Base-by-base conservation (phyloP, 2,113 vertebrate genomes). In the Zapornia atra region DNA sequence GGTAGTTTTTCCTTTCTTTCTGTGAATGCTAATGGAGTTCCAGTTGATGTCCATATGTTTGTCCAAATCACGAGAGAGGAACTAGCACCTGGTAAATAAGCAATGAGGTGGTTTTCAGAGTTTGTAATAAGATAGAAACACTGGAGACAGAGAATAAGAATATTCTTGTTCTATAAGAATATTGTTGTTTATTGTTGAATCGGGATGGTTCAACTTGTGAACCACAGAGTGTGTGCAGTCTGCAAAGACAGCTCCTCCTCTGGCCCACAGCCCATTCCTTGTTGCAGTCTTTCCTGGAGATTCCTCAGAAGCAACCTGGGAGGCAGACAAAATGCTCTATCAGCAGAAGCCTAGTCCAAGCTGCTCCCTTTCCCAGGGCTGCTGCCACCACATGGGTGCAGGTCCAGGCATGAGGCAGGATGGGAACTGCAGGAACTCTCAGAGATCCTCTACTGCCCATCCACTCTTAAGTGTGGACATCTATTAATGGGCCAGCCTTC, bases 281-380 rank as follows among this genome's bases (percentile, higher is more conserved):
- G 29, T 12, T 15, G 8, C 18, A 53, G 1, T 12, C 12, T 48
- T 79, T 76, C 53, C 66, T 14, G 48, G 24, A 3, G 66, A 65
- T 69, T 68, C 72, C 44, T 92, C 53, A 33, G 63, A 50, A 80
- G 21, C 24, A 61, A 28, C 18, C 18, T 20, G 31, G 0, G 3
- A 85, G 26, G 34, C 48, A 69, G 34, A 25, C 6, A 9, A 68
- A 72, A 19, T 1, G 1, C 3, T 36, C 13, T 16, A 11, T 22
- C 0, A 0, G 29, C 26, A 79, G 53, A 38, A 79, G 59, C 18
- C 18, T 72, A 15, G 5, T 28, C 20, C 66, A 53, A 72, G 54
- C 26, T 50, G 3, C 22, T 34, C 11, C 28, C 16, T 63, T 56
- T 70, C 31, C 40, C 36, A 76, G 29, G 44, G 31, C 19, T 77